Evolutionary conservation across 2,888 invertebrate species (phyloP).

Genomic region (Alsophila aescularia): DNA sequence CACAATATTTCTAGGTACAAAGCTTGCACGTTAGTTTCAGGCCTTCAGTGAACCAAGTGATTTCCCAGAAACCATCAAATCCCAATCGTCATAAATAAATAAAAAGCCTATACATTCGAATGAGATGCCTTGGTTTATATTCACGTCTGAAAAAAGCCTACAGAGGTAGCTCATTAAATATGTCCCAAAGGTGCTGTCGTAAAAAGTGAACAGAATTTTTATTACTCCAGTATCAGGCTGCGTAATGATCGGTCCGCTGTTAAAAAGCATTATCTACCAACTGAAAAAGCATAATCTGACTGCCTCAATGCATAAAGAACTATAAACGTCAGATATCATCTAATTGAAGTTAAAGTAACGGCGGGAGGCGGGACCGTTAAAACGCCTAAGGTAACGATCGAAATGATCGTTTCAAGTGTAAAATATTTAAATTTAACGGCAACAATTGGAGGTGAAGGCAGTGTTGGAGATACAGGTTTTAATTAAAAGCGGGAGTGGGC

Average conservation of each 20-base stretch:
- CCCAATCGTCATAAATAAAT: conserved; percentile 20
- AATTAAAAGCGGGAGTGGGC: conserved; percentile 55
- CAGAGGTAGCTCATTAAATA: conserved; percentile 60
- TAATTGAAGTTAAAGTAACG: conserved; percentile 79
- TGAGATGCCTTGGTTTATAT: conserved; percentile 23
- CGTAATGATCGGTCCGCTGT: conserved; percentile 77
- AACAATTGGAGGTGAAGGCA: conserved; percentile 61
- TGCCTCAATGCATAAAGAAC: conserved; percentile 80
- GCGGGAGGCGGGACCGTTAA: conserved; percentile 62
- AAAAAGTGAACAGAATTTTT: conserved; percentile 76
- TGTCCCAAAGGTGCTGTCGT: conserved; percentile 56
- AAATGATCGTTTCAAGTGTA: conserved; percentile 61
- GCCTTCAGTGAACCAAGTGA: too few species aligned
- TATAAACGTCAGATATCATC: conserved; percentile 83
- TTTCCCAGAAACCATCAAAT: conserved; percentile 12
- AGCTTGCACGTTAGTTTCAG: too few species aligned
- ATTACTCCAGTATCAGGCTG: conserved; percentile 66
- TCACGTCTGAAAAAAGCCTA: conserved; percentile 48
- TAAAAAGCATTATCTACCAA: conserved; percentile 75
- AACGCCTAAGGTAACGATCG: conserved; percentile 63
- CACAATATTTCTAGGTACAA: too few species aligned
- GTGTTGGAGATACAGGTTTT: conserved; percentile 47
- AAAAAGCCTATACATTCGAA: conserved; percentile 25
- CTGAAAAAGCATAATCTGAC: conserved; percentile 75
- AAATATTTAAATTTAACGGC: conserved; percentile 76